These are phyloP conservation scores for Strix aluco DNA, from an alignment of 2,113 vertebrate genomes.

Conservation along the genomic window DNA sequence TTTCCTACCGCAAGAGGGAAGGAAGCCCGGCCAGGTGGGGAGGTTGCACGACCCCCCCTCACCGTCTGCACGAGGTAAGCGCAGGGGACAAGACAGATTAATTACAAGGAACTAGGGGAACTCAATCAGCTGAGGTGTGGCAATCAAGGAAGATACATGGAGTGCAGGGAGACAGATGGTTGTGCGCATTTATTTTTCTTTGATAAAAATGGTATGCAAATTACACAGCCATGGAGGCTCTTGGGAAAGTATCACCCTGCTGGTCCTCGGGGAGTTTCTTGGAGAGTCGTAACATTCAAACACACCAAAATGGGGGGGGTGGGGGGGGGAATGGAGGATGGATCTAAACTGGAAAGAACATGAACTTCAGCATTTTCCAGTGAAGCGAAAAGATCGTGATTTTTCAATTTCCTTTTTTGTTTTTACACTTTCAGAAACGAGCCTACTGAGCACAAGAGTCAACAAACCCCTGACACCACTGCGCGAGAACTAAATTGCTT, in stretches of 20 bases:
- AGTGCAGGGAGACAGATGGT: slow-evolving; percentile 48
- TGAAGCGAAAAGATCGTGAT: neutral
- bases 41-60: rapidly evolving
- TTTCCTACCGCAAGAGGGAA: neutral
- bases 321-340: neutral
- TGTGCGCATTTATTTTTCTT: slow-evolving; percentile 65
- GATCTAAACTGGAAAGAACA: neutral
- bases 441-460: neutral
- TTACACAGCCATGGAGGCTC: slow-evolving; percentile 46
- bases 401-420: neutral
- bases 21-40: neutral
- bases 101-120: neutral
- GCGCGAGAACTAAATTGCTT: neutral
- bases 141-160: slow-evolving; percentile 7
- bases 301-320: neutral
- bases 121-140: neutral
- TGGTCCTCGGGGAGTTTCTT: slow-evolving; percentile 6
- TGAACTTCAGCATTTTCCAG: neutral
- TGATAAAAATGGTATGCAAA: slow-evolving; percentile 61
- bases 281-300: neutral
- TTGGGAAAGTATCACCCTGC: slow-evolving; percentile 11
- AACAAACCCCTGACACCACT: neutral
- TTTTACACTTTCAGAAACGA: neutral
- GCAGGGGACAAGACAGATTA: neutral
- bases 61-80: neutral